Evolutionary conservation across 2,113 vertebrate genomes (phyloP).

Genomic region (Myxocyprinus asiaticus): DNA sequence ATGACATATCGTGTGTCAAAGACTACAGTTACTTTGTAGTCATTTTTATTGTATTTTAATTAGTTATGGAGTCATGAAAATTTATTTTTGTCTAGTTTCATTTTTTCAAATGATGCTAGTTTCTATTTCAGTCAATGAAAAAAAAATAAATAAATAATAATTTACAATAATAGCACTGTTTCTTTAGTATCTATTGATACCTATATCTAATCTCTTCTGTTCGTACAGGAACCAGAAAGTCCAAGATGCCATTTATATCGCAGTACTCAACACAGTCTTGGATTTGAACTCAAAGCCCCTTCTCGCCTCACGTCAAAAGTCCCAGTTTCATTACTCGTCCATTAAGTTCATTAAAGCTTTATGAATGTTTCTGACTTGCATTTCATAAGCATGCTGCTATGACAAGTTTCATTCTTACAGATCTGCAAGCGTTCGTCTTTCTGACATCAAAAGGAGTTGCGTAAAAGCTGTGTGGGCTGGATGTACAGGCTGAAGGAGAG

Average conservation of each 20-base stretch:
- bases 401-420: slow-evolving; percentile 48
- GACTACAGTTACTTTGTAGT: too few species aligned
- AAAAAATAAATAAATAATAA: too few species aligned
- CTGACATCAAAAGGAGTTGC: slow-evolving; percentile 18
- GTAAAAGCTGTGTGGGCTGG: too few species aligned
- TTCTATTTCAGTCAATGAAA: too few species aligned
- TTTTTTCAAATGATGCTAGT: too few species aligned
- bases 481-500: slow-evolving; percentile 9
- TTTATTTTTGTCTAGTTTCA: too few species aligned
- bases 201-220: not conserved
- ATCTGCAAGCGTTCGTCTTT: slow-evolving; percentile 28
- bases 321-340: slow-evolving; percentile 26
- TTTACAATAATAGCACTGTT: too few species aligned
- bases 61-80: too few species aligned
- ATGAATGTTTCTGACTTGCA: slow-evolving; percentile 58
- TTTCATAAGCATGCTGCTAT: slow-evolving; percentile 62
- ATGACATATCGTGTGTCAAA: too few species aligned
- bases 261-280: not conserved
- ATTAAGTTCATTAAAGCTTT: slow-evolving; percentile 47
- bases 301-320: slow-evolving; percentile 32
- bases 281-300: slow-evolving; percentile 1
- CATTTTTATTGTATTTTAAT: too few species aligned
- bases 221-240: not conserved
- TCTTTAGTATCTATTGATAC: not conserved
- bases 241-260: slow-evolving; percentile 7